Base-by-base conservation (phyloP, 2,797 vertebrate genomes). In the Acrocephalus scirpaceus region DNA sequence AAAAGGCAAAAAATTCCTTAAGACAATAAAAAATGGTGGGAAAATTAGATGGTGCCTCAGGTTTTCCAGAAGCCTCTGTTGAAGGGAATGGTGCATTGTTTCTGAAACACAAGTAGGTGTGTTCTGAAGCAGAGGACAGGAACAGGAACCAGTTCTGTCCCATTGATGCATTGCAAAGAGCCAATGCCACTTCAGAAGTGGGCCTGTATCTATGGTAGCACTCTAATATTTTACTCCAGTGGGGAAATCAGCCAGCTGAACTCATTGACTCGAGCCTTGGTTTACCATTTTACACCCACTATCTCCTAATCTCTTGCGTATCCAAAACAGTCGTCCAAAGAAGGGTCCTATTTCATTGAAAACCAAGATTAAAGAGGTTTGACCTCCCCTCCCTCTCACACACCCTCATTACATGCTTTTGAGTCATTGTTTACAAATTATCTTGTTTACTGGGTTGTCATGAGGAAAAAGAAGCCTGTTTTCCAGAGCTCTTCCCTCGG, bases 371-470 rank as follows among this genome's bases (percentile, higher is more conserved):
- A 96, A 96, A 95, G 93, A 95, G 90, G 38, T 53, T 79, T 79
- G 75, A 75, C 76, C 81, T 92, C 70, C 77, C 71, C 61, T 97
- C 58, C 96, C 77, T 95, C 88, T 92, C 84, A 32, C 85, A 77
- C 58, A 15, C 62, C 84, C 92, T 88, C 54, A 38, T 96, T 93
- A 95, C 72, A 42, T 2, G 36, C 54, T 85, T 92, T 93, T 98
- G 97, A 97, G 96, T 98, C 97, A 98, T 86, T 92, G 85, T 97
- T 97, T 96, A 93, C 93, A 96, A 97, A 97, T 83, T 69, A 72
- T 42, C 81, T 88, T 94, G 92, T 94, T 93, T 95, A 95, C 74
- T 57, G 72, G 11, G 69, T 81, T 86, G 91, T 83, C 75, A 85
- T 7, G n/a, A 90, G 92, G 69, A 74, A 78, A 62, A 75, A 75